A percentile compares a stretch with the other conserved stretches of the same genome.
phyloP scores from a whole-genome alignment of 2,797 vertebrate genomes.

The Carcharodon carcharias region DNA sequence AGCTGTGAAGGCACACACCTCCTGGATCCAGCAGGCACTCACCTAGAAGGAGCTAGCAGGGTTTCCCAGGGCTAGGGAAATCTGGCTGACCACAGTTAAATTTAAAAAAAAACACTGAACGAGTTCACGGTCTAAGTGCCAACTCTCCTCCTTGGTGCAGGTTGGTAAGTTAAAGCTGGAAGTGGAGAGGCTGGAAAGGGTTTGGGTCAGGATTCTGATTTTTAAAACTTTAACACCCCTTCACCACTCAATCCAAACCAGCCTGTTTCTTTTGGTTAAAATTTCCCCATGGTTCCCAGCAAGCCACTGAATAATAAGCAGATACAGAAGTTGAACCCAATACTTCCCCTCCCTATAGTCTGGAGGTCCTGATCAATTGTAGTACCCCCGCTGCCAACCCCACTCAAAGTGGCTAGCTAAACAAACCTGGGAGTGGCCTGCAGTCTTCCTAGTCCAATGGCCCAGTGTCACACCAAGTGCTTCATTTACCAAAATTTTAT shows the following conservation, averaged over 20 bases:
- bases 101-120: too few relatives aligned
- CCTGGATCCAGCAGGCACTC: too few relatives aligned
- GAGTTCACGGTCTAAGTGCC: background rate
- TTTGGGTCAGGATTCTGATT: background rate
- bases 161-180: background rate
- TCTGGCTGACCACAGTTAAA: too few relatives aligned
- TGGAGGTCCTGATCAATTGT: background rate
- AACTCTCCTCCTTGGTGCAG: too few relatives aligned
- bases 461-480: background rate
- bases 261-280: background rate
- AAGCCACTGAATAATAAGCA: background rate
- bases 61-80: too few relatives aligned
- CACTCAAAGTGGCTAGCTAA: background rate
- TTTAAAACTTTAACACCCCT: background rate
- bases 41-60: too few relatives aligned
- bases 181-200: background rate
- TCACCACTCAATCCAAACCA: background rate
- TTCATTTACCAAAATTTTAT: background rate
- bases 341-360: background rate
- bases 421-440: background rate
- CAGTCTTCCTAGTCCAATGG: background rate
- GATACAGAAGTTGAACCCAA: background rate
- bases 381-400: background rate
- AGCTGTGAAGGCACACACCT: too few relatives aligned
- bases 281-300: background rate